A percentile compares a stretch with the other conserved stretches of the same genome.
Evolutionary conservation across 2,113 vertebrate genomes (phyloP).

Genomic region (Rhegmatorhina hoffmannsi): DNA sequence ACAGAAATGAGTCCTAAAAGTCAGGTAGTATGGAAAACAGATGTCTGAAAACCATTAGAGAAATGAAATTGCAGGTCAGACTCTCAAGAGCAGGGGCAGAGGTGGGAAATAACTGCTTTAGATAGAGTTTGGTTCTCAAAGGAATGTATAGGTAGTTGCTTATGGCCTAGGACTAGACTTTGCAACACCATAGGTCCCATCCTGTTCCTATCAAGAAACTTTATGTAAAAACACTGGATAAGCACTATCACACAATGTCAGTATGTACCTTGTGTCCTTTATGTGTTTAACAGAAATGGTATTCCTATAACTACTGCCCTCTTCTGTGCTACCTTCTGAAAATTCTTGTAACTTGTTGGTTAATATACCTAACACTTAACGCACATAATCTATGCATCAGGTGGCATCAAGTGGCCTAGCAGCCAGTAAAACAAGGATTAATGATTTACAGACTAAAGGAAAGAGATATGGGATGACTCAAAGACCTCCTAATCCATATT

Average conservation of each 20-base stretch:
- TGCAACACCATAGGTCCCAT: neutral
- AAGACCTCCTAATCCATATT: conserved; percentile 18
- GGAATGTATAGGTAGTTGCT: neutral
- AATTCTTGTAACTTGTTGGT: neutral
- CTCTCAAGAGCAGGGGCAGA: neutral
- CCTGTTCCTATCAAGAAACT: neutral
- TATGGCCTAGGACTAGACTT: neutral
- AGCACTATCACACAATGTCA: neutral
- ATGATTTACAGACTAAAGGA: neutral
- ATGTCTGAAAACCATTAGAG: neutral
- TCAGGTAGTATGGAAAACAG: neutral
- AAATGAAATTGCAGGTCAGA: neutral
- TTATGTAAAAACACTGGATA: neutral
- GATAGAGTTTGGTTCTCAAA: neutral
- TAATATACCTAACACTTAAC: neutral
- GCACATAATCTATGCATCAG: neutral
- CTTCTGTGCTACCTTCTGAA: neutral
- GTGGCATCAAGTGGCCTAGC: neutral
- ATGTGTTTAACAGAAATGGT: neutral
- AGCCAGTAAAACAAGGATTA: conserved; percentile 16
- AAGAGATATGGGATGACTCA: neutral
- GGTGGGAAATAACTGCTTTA: neutral
- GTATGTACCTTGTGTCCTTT: neutral
- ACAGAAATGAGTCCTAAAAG: neutral
- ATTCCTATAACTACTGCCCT: neutral